These are phyloP conservation scores for Petrolisthes manimaculis DNA, from an alignment of 2,888 invertebrate species.

Conservation along the genomic window DNA sequence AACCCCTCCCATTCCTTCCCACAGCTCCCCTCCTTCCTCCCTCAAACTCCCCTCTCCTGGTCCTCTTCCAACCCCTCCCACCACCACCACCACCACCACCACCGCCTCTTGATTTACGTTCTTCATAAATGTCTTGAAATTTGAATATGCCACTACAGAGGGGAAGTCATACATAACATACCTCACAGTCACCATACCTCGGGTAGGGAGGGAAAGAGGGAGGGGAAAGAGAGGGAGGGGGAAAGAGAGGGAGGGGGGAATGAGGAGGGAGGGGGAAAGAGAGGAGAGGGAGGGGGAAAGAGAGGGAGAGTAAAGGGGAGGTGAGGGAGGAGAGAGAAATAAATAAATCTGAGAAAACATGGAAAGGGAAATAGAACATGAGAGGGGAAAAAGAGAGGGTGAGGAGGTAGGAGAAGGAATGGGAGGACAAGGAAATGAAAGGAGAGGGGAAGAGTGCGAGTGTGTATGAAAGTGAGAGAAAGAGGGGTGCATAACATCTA, in stretches of 20 bases:
- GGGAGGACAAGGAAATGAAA: no score
- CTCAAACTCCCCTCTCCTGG: slow-evolving; percentile 22
- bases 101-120: slow-evolving; percentile 34
- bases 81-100: slow-evolving; percentile 16
- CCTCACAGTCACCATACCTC: slow-evolving; percentile 29
- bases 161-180: slow-evolving; percentile 48
- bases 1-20: background rate
- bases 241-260: background rate
- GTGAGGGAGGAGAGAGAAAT: background rate
- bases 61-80: background rate
- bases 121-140: slow-evolving; percentile 57
- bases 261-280: background rate
- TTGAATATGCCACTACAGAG: slow-evolving; percentile 50
- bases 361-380: background rate
- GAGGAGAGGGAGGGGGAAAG: background rate
- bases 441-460: background rate
- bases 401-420: background rate
- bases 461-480: background rate
- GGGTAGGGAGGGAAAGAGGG: background rate
- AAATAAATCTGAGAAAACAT: background rate
- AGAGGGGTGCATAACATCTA: background rate
- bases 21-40: slow-evolving; percentile 6
- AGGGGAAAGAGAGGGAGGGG: background rate
- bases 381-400: background rate
- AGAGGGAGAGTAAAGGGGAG: background rate